Evolutionary conservation across 2,888 invertebrate species (phyloP), one percentile per base, ranked within the genome.

Genomic region (Sabellastarte sp.): DNA sequence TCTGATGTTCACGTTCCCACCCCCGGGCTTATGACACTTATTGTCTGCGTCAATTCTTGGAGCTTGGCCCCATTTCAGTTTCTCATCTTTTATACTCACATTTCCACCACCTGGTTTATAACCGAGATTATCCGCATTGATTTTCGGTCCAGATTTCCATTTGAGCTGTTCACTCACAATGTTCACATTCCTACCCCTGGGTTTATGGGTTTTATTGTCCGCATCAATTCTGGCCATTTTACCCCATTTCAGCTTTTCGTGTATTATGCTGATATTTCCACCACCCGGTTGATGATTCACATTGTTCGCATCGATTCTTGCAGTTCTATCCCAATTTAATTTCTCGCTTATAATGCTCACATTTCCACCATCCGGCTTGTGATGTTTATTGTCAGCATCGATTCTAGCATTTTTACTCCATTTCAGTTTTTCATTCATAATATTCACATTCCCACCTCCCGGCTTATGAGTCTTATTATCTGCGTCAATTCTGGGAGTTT

Each of bases 201-300:
- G 53, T 26, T 53, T 53, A 26, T 53, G 24, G 26, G 4, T 26
- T 26, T 5, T 53, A 53, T 53, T 53, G 20, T 26, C 24, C 28
- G 26, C 67, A 24, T 67, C 70, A 29, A 69, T 58, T 56, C 64
- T 64, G 24, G 68, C 61, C 28, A 53, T 31, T 50, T 32, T 61
- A 10, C 61, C 57, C 68, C 68, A 69, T n/a, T 66, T 57, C 52
- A 66, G 50, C 31, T 63, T 62, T 28, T 64, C 62, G n/a, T 33
- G 52, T 24, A 60, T 50, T 53, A 70, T 66, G 61, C 64, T 57
- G 26, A 53, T 26, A 15, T 65, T 63, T n/a, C 71, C 71, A 31
- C 71, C 71, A 32, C 67, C 69, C 15, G 73, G 61, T 61, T 63
- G 64, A 56, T 73, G 64, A 5, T 51, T 31, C 24, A 65, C 65